Evolutionary conservation across 2,888 invertebrate species (phyloP), one percentile per base, ranked within the genome.

Genomic region (Polia nebulosa): DNA sequence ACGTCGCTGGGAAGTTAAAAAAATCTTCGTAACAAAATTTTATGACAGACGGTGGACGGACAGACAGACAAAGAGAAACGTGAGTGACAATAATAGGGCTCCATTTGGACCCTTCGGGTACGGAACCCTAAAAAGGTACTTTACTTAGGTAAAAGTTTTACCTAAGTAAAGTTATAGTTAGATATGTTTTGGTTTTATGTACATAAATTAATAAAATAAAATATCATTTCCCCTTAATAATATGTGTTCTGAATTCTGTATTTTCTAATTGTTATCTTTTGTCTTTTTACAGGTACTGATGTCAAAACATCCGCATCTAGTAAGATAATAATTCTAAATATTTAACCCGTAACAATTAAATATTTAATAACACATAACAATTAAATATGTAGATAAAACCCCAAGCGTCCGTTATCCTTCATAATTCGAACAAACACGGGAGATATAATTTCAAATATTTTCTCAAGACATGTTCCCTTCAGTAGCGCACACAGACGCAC

Each of bases 271-370:
- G 2, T 39, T 27, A 1, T 9, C 0, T 41, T 47, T 27, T 45
- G 15, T 51, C n/a, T 52, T 36, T 76, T n/a, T 64, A 22, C 77
- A 80, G 77, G 80, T 80, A 77, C 80, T 77, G 76, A 77, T 70
- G 71, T 53, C 70, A 62, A 78, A 76, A 78, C 53, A 61, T 61
- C 76, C 76, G 55, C 77, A 64, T 70, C 49, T 80, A 70, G 76
- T 76, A 80, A 77, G 80, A 60, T 34, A 47, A 20, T 49, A 15
- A 55, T 58, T 25, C 20, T 34, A 32, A 52, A 32, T 32, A 32
- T 45, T n/a, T 20, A 20, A 44, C 20, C 25, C 1, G 29, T 11
- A 17, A 17, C 25, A 72, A 36, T 51, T 25, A 49, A 49, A 45
- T 47, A 61, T 55, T 20, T 70, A 39, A n/a, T n/a, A 45, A 8